A percentile compares a stretch with the other conserved stretches of the same genome.
These are phyloP conservation scores for Perizoma affinitatum DNA, from an alignment of 2,888 invertebrate genomes.

Conservation along the genomic window DNA sequence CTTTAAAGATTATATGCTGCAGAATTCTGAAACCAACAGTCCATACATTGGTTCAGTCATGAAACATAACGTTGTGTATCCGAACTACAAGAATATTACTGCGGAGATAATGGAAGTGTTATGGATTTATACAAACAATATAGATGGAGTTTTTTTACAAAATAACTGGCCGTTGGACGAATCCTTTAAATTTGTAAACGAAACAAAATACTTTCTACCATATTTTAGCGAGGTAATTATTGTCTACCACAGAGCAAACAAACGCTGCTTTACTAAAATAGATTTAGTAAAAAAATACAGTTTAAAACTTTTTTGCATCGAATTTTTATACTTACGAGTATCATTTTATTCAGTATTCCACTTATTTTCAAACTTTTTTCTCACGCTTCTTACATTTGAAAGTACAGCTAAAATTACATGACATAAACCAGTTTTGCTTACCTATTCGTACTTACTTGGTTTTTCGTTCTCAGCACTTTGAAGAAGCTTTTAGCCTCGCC, in stretches of 20 bases:
- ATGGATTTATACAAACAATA: slow-evolving; percentile 52
- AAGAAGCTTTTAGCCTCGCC: slow-evolving; percentile 72
- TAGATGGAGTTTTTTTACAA: slow-evolving; percentile 77
- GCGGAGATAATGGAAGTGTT: slow-evolving; percentile 53
- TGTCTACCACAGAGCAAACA: too few relatives aligned
- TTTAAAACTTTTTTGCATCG: too few relatives aligned
- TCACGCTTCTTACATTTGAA: too few relatives aligned
- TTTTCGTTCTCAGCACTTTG: slow-evolving; percentile 74
- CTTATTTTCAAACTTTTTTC: too few relatives aligned
- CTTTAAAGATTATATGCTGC: slow-evolving; percentile 50
- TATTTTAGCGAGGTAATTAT: slow-evolving; percentile 79
- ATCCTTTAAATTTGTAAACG: slow-evolving; percentile 59
- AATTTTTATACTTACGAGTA: too few relatives aligned
- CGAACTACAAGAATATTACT: slow-evolving; percentile 52
- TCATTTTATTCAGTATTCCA: too few relatives aligned
- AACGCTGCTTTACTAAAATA: too few relatives aligned
- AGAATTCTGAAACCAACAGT: slow-evolving; percentile 39
- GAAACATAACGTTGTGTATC: slow-evolving; percentile 57
- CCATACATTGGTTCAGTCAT: slow-evolving; percentile 56
- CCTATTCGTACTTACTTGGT: too few relatives aligned
- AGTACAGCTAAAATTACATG: too few relatives aligned
- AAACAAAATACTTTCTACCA: slow-evolving; percentile 63
- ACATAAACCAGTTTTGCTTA: too few relatives aligned
- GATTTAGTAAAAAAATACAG: too few relatives aligned
- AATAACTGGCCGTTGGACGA: slow-evolving; percentile 84